Conservation (phyloP, 2,888 invertebrate genomes). For the Hecatera dysodea region DNA sequence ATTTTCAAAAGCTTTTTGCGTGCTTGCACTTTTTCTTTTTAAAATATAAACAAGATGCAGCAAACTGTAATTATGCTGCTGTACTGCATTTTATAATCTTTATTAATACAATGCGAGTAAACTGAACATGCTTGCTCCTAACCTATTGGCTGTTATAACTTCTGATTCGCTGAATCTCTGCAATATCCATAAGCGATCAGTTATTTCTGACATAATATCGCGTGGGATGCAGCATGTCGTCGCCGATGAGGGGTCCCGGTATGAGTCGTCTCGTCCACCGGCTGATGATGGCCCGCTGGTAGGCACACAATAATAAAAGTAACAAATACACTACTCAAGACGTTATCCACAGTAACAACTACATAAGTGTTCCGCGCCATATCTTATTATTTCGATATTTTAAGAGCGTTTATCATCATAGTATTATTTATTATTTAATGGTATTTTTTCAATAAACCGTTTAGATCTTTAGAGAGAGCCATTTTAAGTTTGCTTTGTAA, state of each 20-base stretch:
- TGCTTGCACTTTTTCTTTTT: slow-evolving; percentile 1
- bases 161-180: slow-evolving; percentile 13
- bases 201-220: slow-evolving; percentile 2
- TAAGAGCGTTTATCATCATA: too few species aligned
- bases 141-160: slow-evolving; percentile 14
- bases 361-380: too few species aligned
- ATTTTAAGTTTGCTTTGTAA: too few species aligned
- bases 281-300: background rate
- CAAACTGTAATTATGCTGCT: background rate
- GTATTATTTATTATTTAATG: too few species aligned
- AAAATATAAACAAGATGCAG: slow-evolving; percentile 14
- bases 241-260: background rate
- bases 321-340: too few species aligned
- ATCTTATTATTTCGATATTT: too few species aligned
- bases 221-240: slow-evolving; percentile 2
- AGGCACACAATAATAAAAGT: too few species aligned
- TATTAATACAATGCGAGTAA: background rate
- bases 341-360: too few species aligned
- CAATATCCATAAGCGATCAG: slow-evolving; percentile 18
- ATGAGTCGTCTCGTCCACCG: background rate
- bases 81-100: background rate
- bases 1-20: background rate
- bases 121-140: background rate
- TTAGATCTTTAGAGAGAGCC: too few species aligned
- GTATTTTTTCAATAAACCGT: too few species aligned